Evolutionary conservation across 64 coral and sea anemone species (phyloP).

Genomic region (Pocillopora verrucosa): DNA sequence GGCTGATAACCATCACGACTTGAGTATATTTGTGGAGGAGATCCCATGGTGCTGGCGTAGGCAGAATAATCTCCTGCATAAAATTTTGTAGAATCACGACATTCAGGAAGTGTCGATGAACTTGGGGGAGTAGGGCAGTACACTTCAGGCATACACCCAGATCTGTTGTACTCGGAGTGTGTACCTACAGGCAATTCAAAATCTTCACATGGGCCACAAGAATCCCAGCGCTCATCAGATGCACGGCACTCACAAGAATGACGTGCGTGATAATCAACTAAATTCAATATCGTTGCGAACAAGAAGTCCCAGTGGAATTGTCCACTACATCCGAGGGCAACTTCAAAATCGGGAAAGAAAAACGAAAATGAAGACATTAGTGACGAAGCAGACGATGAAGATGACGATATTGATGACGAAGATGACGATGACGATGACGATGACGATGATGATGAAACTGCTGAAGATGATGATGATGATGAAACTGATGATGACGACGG

Average conservation of each 20-base stretch:
- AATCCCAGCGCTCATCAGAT: neutral
- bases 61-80: neutral
- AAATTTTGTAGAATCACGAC: neutral
- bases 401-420: neutral
- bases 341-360: neutral
- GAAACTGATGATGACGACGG: neutral
- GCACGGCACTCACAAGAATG: neutral
- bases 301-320: neutral
- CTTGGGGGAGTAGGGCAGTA: no score
- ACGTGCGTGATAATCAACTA: neutral
- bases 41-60: neutral
- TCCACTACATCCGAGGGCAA: neutral
- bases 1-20: neutral
- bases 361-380: neutral
- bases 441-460: no score
- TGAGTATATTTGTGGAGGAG: neutral
- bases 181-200: no score
- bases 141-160: no score
- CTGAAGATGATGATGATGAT: neutral
- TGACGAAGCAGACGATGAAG: neutral
- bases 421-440: neutral
- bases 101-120: neutral
- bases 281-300: neutral
- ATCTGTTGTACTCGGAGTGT: no score
- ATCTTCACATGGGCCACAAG: no score